Evolutionary conservation across 2,113 vertebrate genomes (phyloP), one percentile per base, ranked within the genome.

Genomic region (Cardinalis cardinalis): DNA sequence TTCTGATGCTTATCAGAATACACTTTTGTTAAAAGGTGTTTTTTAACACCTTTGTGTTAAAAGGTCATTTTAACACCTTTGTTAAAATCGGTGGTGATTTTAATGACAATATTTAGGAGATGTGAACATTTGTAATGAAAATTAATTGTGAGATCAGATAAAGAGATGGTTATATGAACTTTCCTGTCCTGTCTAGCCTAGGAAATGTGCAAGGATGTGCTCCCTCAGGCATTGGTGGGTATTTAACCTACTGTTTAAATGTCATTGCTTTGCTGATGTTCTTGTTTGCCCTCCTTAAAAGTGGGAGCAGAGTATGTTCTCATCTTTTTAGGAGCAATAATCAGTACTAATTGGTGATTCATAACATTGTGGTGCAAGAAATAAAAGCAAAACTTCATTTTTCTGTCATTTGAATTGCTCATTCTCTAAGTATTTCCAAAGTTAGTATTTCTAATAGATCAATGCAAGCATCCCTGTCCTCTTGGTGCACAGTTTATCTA

Each of bases 181-280:
- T 36, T 43, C 36, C 49, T 79, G 32, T 68, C 41, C 34, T 55
- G 12, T 49, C 36, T 78, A 70, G 6, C 2, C 0, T 12, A 56
- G 28, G 51, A 90, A 46, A 65, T 78, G 46, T 6, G 4, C 34
- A 61, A 71, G 23, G 46, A 81, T 21, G 0, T 53, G 10, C 19
- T 93, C 15, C 32, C 20, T 75, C 58, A 49, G n/a, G 49, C 68
- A 59, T 9, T 76, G 51, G 44, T 51, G 7, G 23, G 13, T 90
- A 38, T 94, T 87, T 87, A 95, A 92, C 34, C 26, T 87, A 20
- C 25, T 86, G 18, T 79, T 95, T 91, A 88, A 89, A 83, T 88
- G 82, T 68, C 91, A 66, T 7, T 91, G 72, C 51, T 84, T 82
- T 23, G 32, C 56, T 88, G 55, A 89, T 71, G 18, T 44, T 58